Evolutionary conservation across 2,888 invertebrate species (phyloP), one percentile per base, ranked within the genome.

Genomic region (Acleris emargana): DNA sequence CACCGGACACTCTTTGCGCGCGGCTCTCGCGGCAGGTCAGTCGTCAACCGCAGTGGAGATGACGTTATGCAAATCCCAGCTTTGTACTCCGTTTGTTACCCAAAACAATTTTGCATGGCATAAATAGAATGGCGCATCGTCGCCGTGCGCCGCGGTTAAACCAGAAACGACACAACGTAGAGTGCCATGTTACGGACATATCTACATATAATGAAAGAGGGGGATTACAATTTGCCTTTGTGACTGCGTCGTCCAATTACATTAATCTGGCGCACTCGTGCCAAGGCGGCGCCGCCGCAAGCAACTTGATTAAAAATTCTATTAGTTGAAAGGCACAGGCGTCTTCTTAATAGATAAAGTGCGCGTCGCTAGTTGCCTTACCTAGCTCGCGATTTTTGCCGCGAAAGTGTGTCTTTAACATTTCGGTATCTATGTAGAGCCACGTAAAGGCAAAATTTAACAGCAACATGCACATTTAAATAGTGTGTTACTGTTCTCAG

Each of bases 151-250:
- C 64, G 78, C 25, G 61, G 74, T 81, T 78, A 76, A 78, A 78
- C 78, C 80, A 82, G 64, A 85, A 83, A 80, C 79, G 81, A 82
- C 82, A 86, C 81, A 82, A 81, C 83, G 38, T 38, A 1, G 83
- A 81, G 82, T 84, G 82, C 83, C 81, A 80, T 80, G 84, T 84
- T 83, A 83, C 84, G 81, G 84, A 80, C 82, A 84, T 79, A 81
- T 83, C 66, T 66, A 66, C 66, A 80, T 84, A 84, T 86, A 88
- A 89, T 88, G 86, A 85, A 87, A 85, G 84, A 83, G 84, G 85
- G 86, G 89, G 87, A 90, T 91, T 90, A 90, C 90, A 91, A 91
- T 91, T 91, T 91, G 91, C 91, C 86, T 91, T 91, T 91, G 91
- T 91, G 89, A 91, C 83, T 85, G 84, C 88, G 85, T 86, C 84